Conservation (phyloP, 1,140 invertebrate species). For the Drosophila simulans region DNA sequence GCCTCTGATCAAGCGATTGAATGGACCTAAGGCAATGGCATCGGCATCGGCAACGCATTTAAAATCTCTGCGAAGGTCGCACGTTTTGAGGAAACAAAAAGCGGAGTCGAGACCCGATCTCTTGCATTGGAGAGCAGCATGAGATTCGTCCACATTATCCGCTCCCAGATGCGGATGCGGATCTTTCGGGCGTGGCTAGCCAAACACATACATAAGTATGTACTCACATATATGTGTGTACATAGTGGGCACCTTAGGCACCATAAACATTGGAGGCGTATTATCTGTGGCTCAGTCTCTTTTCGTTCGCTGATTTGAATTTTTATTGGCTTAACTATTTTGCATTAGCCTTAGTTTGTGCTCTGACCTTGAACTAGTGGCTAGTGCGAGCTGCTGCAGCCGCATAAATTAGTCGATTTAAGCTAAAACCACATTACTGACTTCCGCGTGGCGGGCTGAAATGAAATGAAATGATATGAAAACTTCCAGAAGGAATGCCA, state of each 20-base stretch:
- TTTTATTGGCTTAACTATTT: constrained; percentile 48
- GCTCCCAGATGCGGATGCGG: constrained; percentile 9
- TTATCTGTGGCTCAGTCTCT: constrained; percentile 30
- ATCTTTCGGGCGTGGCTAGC: constrained; percentile 24
- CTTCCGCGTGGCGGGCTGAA: constrained; percentile 30
- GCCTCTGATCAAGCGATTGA: constrained; percentile 66
- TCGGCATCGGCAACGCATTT: constrained; percentile 57
- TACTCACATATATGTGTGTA: neutral
- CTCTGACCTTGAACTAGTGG: constrained; percentile 71
- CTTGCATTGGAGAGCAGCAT: constrained; percentile 43
- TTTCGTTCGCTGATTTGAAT: constrained; percentile 44
- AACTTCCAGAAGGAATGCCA: constrained; percentile 27
- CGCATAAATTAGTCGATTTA: constrained; percentile 41
- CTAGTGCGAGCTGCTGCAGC: constrained; percentile 32
- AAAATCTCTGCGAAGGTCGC: constrained; percentile 70
- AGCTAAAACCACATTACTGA: constrained; percentile 11
- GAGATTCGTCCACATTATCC: constrained; percentile 8
- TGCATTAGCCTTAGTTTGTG: constrained; percentile 47
- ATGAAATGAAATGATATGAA: constrained; percentile 9
- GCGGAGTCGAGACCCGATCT: constrained; percentile 17
- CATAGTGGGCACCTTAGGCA: neutral
- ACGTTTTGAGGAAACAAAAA: constrained; percentile 53
- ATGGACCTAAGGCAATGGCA: constrained; percentile 54
- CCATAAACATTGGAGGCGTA: constrained; percentile 23
- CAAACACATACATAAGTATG: neutral